Evolutionary conservation across 2,113 vertebrate species (phyloP).

Genomic region (Chrysemys picta): DNA sequence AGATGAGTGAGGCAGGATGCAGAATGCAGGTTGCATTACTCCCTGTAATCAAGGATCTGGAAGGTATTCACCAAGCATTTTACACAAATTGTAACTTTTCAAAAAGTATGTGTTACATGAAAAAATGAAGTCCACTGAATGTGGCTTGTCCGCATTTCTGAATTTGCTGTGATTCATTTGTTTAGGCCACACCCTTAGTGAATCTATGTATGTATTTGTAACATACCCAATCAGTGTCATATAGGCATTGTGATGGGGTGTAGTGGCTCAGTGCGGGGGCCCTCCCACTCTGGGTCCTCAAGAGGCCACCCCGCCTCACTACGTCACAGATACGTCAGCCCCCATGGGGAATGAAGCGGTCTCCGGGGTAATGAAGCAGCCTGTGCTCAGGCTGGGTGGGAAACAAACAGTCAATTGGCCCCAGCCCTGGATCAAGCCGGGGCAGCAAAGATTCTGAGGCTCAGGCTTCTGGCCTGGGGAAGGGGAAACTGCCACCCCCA

Average conservation of each 20-base stretch:
- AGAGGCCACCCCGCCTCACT: too few relatives aligned
- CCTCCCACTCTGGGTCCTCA: too few relatives aligned
- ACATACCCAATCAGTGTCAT: background rate
- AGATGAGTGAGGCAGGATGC: background rate
- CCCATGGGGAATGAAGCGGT: too few relatives aligned
- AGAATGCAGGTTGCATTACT: background rate
- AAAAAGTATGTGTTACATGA: slow-evolving; percentile 7
- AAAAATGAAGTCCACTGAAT: background rate
- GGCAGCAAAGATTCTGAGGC: too few relatives aligned
- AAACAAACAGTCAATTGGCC: too few relatives aligned
- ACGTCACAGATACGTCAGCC: too few relatives aligned
- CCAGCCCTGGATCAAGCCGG: too few relatives aligned
- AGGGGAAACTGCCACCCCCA: too few relatives aligned
- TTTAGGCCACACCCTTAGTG: background rate
- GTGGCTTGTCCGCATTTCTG: background rate
- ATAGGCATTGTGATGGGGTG: background rate
- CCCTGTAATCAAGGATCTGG: background rate
- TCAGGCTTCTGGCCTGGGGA: too few relatives aligned
- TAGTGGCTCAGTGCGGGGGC: too few relatives aligned
- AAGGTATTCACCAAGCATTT: background rate
- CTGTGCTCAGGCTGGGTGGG: too few relatives aligned
- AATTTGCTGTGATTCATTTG: slow-evolving; percentile 4
- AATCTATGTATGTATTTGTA: background rate
- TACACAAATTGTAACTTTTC: background rate
- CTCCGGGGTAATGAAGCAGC: too few relatives aligned